Conservation (phyloP, 2,113 vertebrate species). For the Dasypus novemcinctus region DNA sequence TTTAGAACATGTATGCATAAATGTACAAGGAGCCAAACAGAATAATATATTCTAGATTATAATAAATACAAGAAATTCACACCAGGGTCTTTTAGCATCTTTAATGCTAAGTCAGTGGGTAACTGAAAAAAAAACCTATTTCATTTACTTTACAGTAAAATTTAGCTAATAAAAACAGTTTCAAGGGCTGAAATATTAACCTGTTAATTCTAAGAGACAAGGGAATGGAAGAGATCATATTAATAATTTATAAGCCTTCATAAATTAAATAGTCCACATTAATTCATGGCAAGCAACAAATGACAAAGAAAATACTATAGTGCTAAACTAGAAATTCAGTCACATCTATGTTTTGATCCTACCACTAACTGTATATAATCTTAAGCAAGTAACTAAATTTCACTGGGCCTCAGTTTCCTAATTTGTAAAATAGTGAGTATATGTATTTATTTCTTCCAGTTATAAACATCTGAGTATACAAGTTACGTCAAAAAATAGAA, state of each 20-base stretch:
- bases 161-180: background rate
- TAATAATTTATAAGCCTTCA: background rate
- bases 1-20: background rate
- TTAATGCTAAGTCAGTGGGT: background rate
- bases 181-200: background rate
- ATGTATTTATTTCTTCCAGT: conserved; percentile 12
- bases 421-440: background rate
- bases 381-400: background rate
- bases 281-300: background rate
- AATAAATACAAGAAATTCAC: background rate
- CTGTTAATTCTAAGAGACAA: background rate
- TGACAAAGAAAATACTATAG: background rate
- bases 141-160: background rate
- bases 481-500: conserved; percentile 27
- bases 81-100: background rate
- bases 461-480: conserved; percentile 1
- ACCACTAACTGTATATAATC: background rate
- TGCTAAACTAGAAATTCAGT: background rate
- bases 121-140: background rate
- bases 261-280: background rate
- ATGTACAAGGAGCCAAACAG: background rate
- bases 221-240: background rate
- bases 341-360: background rate
- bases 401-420: background rate
- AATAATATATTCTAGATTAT: background rate